Evolutionary conservation across 2,113 vertebrate species (phyloP).

Genomic region (Corythaeola cristata): DNA sequence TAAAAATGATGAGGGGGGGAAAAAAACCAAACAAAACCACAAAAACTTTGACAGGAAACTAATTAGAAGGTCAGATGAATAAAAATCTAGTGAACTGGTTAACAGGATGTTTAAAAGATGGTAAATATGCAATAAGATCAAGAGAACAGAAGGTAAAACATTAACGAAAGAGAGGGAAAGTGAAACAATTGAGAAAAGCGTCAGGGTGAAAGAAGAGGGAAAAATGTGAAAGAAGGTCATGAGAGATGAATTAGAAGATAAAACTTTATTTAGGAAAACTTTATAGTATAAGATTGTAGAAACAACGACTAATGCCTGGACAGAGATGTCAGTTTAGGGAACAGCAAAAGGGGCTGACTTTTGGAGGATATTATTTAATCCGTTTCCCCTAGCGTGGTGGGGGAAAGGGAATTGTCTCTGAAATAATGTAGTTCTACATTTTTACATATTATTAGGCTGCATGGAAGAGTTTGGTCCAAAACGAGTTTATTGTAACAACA

Average conservation of each 20-base stretch:
- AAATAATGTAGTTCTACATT: neutral
- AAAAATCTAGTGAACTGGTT: neutral
- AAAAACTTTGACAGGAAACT: neutral
- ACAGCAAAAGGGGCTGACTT: fast-evolving
- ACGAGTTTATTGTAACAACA: neutral
- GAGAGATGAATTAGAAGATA: neutral
- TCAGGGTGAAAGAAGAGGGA: neutral
- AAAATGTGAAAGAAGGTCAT: neutral
- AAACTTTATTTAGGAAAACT: neutral
- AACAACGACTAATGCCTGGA: neutral
- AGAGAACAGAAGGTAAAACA: neutral
- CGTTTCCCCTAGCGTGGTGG: neutral
- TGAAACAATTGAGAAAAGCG: neutral
- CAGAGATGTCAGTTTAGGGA: neutral
- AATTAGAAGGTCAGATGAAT: neutral
- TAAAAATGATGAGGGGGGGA: neutral
- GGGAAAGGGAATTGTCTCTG: neutral
- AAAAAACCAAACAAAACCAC: neutral
- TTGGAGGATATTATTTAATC: neutral
- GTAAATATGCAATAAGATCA: neutral
- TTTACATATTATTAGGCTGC: neutral
- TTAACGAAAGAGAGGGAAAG: neutral
- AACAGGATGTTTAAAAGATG: neutral
- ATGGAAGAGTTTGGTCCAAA: neutral
- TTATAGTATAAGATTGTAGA: no score